Base-by-base conservation (phyloP, 37 sponge, comb jelly and placozoan genomes). In the Aplysina aerophoba region DNA sequence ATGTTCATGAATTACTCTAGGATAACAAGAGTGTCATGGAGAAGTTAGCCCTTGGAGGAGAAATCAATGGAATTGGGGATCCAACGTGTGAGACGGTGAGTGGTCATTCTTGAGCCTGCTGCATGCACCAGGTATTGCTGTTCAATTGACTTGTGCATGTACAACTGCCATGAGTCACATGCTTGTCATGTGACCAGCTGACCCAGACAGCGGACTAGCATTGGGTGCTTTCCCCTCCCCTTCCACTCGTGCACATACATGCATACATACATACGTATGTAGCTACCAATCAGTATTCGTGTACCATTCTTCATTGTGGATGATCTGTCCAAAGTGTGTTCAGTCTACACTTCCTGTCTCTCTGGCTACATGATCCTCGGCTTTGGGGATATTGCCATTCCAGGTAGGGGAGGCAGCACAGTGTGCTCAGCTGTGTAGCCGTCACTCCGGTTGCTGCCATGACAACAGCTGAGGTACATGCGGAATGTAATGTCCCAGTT, bases 1-100 rank as follows among this genome's bases (percentile, higher is more conserved):
- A 34, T 36, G 34, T 34, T 72, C 73, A 72, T 31, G 31, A 20
- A 31, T 27, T 25, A 12, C 21, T 31, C 6, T 55, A 95, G 93
- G 91, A 95, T 86, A 84, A 87, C 55, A 72, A 66, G 37, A 92
- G 93, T 83, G 88, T 95, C 69, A 95, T 95, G 96, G 96, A 88
- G 69, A 92, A 85, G 85, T 89, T 93, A 0, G 93, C 93, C 0
- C 81, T 85, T 24, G 95, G 95, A 33, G 20, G 34, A 54, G 83
- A 63, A 38, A 75, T 53, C 53, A 40, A 24, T 2, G 81, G 50
- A 21, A 58, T 24, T 25, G 59, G 69, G 5, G 31, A 25, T 8
- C 50, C 50, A 8, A 44, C 50, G 0, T 75, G 65, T 82, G 83
- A 82, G 11, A 82, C 16, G 66, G 83, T 82, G 24, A 63, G 66